Conservation (phyloP, 2,888 invertebrate species). For the Dromius quadrimaculatus region DNA sequence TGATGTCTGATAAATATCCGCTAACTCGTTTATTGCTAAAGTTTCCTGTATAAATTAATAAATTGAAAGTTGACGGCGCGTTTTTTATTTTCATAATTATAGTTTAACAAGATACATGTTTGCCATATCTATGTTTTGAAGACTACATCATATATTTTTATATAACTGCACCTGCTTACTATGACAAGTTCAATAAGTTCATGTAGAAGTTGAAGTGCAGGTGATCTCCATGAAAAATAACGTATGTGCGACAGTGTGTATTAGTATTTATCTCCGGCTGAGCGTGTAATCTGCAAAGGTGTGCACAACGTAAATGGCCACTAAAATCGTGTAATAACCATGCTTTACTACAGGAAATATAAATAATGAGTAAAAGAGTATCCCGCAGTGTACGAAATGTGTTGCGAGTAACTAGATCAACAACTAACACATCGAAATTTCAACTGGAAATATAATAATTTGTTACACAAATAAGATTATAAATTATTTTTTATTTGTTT, state of each 20-base stretch:
- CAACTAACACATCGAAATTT: too few species aligned
- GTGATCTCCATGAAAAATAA: slow-evolving; percentile 41
- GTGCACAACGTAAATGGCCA: slow-evolving; percentile 41
- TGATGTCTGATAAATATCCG: too few species aligned
- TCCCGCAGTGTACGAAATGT: too few species aligned
- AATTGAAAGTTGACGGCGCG: not conserved
- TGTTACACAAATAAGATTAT: too few species aligned
- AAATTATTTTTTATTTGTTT: too few species aligned
- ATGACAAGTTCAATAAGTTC: not conserved
- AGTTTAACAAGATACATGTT: not conserved
- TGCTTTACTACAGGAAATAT: slow-evolving; percentile 47
- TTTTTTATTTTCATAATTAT: slow-evolving; percentile 1
- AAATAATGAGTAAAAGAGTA: slow-evolving; percentile 47
- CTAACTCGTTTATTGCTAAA: too few species aligned
- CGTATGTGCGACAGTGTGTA: slow-evolving; percentile 31
- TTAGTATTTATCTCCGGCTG: slow-evolving; percentile 38
- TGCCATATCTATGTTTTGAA: too few species aligned
- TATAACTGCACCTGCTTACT: slow-evolving; percentile 7
- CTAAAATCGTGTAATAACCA: slow-evolving; percentile 34
- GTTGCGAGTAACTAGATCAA: too few species aligned
- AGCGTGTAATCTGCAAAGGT: slow-evolving; percentile 42
- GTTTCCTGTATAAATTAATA: slow-evolving; percentile 3
- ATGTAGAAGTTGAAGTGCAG: slow-evolving; percentile 1
- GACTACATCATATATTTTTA: not conserved
- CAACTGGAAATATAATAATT: too few species aligned